Percentiles rank a stretch among this genome's conserved stretches.
Evolutionary conservation across 2,113 vertebrate species (phyloP).

Genomic region (Puffinus mauretanicus): DNA sequence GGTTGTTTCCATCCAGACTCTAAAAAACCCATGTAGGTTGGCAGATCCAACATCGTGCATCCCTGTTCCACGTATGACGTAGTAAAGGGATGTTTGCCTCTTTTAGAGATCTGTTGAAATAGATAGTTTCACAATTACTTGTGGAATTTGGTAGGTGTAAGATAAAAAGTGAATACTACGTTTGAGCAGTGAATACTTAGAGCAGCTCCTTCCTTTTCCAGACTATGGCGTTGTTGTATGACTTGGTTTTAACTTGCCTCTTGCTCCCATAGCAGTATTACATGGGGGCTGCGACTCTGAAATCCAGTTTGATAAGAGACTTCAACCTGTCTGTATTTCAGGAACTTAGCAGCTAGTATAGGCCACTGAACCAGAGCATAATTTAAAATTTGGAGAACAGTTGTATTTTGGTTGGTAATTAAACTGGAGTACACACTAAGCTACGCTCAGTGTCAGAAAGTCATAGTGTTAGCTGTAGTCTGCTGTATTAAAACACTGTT

Average conservation of each 20-base stretch:
- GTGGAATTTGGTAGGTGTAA: neutral
- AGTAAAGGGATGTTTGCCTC: neutral
- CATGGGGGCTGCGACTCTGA: fast-evolving
- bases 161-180: neutral
- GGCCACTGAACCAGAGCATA: neutral
- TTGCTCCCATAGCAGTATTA: neutral
- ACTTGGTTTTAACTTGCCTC: neutral
- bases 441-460: neutral
- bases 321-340: neutral
- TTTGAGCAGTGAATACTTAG: neutral
- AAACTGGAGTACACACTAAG: neutral
- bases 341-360: neutral
- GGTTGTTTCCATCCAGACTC: neutral
- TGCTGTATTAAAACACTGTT: neutral
- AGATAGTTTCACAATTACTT: neutral
- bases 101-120: neutral
- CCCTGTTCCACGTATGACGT: fast-evolving
- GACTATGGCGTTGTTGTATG: fast-evolving
- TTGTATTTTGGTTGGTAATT: neutral
- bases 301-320: neutral
- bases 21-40: fast-evolving
- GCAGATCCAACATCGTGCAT: no score
- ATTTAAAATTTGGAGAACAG: neutral
- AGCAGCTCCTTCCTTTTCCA: neutral
- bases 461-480: neutral